Evolutionary conservation across 2,113 vertebrate species (phyloP).

Genomic region (Rhynchomys soricoides): DNA sequence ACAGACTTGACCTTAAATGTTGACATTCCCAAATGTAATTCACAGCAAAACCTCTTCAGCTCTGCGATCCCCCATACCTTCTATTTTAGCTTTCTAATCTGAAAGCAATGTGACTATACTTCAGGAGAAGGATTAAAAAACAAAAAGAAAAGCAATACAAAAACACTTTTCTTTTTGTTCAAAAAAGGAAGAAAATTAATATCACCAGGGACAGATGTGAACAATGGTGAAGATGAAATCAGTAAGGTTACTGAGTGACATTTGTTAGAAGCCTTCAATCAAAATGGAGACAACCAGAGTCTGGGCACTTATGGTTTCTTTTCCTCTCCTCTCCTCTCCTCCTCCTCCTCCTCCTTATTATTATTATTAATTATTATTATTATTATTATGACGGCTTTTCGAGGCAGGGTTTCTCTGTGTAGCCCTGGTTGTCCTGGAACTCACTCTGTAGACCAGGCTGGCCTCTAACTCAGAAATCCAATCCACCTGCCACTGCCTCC

Average conservation of each 20-base stretch:
- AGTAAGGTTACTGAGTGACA: slow-evolving; percentile 31
- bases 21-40: not conserved
- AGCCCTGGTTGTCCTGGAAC: too few species aligned
- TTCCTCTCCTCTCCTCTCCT: too few species aligned
- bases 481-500: too few species aligned
- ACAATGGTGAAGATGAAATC: slow-evolving; percentile 59
- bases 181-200: slow-evolving; percentile 57
- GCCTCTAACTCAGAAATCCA: too few species aligned
- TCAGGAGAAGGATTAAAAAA: slow-evolving; percentile 24
- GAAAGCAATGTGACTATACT: slow-evolving; percentile 46
- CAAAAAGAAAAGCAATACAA: too few species aligned
- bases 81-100: slow-evolving; percentile 58
- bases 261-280: slow-evolving; percentile 13
- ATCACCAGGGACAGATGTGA: slow-evolving; percentile 1
- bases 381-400: too few species aligned
- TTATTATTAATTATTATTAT: too few species aligned
- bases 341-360: too few species aligned
- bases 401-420: too few species aligned
- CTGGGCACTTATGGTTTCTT: not conserved
- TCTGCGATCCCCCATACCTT: not conserved
- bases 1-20: not conserved
- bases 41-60: not conserved
- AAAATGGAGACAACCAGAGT: not conserved
- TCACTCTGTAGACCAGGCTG: too few species aligned
- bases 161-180: slow-evolving; percentile 52